Conservation (phyloP, 2,797 vertebrate species). For the Poecilia gillii region DNA sequence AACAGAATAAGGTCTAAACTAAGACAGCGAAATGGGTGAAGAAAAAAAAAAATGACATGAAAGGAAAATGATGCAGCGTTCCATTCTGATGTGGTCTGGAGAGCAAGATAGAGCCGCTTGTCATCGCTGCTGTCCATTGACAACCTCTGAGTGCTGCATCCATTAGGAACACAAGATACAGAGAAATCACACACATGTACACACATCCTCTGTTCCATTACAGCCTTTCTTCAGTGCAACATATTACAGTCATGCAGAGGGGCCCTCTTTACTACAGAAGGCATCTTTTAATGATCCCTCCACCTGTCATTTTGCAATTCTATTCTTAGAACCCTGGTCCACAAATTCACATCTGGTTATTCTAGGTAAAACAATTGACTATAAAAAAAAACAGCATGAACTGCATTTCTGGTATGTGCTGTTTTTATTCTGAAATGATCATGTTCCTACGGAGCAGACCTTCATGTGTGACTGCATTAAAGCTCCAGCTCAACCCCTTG, state of each 20-base stretch:
- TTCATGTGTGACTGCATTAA: conserved; percentile 4
- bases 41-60: not conserved
- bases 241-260: not conserved
- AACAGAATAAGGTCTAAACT: conserved; percentile 6
- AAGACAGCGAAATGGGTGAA: not conserved
- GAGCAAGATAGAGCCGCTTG: conserved; percentile 41
- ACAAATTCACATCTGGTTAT: conserved; percentile 36
- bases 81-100: conserved; percentile 29
- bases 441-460: not conserved
- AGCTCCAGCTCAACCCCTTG: too few species aligned
- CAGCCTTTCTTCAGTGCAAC: conserved; percentile 5
- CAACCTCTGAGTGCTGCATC: conserved; percentile 21
- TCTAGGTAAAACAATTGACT: conserved; percentile 20
- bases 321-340: conserved; percentile 43
- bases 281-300: not conserved
- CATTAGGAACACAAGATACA: conserved; percentile 25
- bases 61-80: not conserved
- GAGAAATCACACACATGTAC: conserved; percentile 16
- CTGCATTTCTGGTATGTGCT: not conserved
- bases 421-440: conserved; percentile 17
- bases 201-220: not conserved
- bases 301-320: not conserved
- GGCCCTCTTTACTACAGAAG: not conserved
- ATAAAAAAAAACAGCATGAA: not conserved
- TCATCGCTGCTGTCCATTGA: conserved; percentile 41